Evolutionary conservation across 2,888 invertebrate species (phyloP).

Genomic region (Frankliniella intonsa): DNA sequence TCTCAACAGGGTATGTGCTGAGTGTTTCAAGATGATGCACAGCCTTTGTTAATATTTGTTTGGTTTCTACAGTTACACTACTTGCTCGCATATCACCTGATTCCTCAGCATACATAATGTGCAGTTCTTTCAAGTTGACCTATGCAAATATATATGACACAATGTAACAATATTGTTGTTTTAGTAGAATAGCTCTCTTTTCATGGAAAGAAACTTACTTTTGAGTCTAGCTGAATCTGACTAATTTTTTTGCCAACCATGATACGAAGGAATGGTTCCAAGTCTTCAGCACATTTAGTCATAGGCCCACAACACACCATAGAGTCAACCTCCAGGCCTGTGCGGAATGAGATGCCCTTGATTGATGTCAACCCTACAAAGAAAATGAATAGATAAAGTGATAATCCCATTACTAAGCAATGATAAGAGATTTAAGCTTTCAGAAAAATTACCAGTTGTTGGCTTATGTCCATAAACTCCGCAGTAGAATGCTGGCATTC

Average conservation of each 20-base stretch:
- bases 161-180: not conserved
- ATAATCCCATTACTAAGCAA: conserved; percentile 16
- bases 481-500: conserved; percentile 88
- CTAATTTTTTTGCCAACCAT: conserved; percentile 54
- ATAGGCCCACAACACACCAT: conserved; percentile 84
- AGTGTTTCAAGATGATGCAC: conserved; percentile 47
- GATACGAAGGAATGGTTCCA: conserved; percentile 69
- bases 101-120: conserved; percentile 70
- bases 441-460: conserved; percentile 47
- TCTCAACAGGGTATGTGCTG: conserved; percentile 43
- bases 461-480: conserved; percentile 85
- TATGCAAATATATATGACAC: conserved; percentile 35
- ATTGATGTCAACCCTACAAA: conserved; percentile 59
- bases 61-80: conserved; percentile 63
- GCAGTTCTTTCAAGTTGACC: conserved; percentile 63
- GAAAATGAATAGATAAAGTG: conserved; percentile 35
- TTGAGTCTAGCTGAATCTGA: conserved; percentile 55
- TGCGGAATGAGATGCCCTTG: conserved; percentile 60
- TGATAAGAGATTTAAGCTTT: not conserved
- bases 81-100: conserved; percentile 70
- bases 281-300: conserved; percentile 70
- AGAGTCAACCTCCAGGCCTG: conserved; percentile 61
- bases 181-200: not conserved
- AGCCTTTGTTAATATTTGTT: conserved; percentile 56
- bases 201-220: conserved; percentile 36